Conservation (phyloP, 2,797 vertebrate genomes). For the Coranthus polyacanthus region DNA sequence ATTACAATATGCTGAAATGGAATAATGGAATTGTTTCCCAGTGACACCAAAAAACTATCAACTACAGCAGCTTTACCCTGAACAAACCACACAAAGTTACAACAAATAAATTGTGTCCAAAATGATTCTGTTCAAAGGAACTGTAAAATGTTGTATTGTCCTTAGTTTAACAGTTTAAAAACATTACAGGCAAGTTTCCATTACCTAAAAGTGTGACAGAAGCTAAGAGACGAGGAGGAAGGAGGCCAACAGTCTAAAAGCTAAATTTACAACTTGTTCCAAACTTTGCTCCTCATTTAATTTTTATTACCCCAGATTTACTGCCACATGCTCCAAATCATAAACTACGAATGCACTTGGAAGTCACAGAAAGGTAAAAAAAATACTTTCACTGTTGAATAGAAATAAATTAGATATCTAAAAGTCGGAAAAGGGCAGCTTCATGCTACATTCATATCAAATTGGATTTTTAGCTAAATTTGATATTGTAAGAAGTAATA, state of each 20-base stretch:
- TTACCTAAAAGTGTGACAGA: background rate
- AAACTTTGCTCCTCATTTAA: constrained; percentile 31
- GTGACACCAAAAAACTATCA: too few relatives aligned
- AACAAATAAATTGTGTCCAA: background rate
- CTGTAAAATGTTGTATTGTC: background rate
- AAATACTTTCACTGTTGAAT: background rate
- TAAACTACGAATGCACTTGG: constrained; percentile 27
- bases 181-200: constrained; percentile 3
- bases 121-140: background rate
- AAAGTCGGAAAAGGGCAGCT: background rate
- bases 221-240: constrained; percentile 3
- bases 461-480: background rate
- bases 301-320: constrained; percentile 35
- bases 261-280: constrained; percentile 11
- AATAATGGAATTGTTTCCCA: too few relatives aligned
- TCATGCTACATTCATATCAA: background rate
- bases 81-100: too few relatives aligned
- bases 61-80: too few relatives aligned
- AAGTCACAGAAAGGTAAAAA: constrained; percentile 24
- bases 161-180: too few relatives aligned
- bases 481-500: too few relatives aligned
- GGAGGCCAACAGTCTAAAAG: constrained; percentile 20
- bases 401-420: background rate
- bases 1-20: too few relatives aligned
- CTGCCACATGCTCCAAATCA: constrained; percentile 19